Percentiles rank a stretch among this genome's conserved stretches.
Evolutionary conservation across 2,888 invertebrate species (phyloP).

Genomic region (Venusia cambrica): DNA sequence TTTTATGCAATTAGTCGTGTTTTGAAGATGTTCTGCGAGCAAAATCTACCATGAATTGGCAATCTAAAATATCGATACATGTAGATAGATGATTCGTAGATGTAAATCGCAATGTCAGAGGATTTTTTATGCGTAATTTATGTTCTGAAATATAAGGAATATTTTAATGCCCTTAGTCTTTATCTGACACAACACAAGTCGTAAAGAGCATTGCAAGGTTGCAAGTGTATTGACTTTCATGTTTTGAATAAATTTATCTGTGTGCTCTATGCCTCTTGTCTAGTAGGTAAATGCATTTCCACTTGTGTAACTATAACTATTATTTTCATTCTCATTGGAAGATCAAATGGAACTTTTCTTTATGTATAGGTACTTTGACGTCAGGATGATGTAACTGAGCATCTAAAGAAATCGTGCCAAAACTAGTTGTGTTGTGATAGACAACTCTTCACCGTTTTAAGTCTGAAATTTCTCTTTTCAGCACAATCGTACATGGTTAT

Average conservation of each 20-base stretch:
- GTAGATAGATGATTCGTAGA: background rate
- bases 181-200: conserved; percentile 73
- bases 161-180: conserved; percentile 73
- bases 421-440: conserved; percentile 44
- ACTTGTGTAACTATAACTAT: conserved; percentile 31
- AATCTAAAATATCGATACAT: background rate
- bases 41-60: background rate
- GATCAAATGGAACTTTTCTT: conserved; percentile 52
- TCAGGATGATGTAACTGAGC: conserved; percentile 68
- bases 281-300: conserved; percentile 47
- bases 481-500: too few species aligned
- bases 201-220: conserved; percentile 78
- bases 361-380: conserved; percentile 62
- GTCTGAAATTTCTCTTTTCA: too few species aligned
- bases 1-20: too few species aligned
- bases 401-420: conserved; percentile 58
- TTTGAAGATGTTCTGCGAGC: too few species aligned
- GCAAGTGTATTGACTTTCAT: conserved; percentile 77
- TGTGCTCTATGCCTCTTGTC: conserved; percentile 63
- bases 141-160: conserved; percentile 44
- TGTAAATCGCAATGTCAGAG: conserved; percentile 3
- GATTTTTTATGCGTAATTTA: conserved; percentile 14
- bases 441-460: conserved; percentile 37
- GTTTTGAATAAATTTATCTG: conserved; percentile 72
- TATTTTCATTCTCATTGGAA: conserved; percentile 38